Evolutionary conservation across 2,888 invertebrate genomes (phyloP), one percentile per base, ranked within the genome.

Genomic region (Marasmarcha lunaedactyla): DNA sequence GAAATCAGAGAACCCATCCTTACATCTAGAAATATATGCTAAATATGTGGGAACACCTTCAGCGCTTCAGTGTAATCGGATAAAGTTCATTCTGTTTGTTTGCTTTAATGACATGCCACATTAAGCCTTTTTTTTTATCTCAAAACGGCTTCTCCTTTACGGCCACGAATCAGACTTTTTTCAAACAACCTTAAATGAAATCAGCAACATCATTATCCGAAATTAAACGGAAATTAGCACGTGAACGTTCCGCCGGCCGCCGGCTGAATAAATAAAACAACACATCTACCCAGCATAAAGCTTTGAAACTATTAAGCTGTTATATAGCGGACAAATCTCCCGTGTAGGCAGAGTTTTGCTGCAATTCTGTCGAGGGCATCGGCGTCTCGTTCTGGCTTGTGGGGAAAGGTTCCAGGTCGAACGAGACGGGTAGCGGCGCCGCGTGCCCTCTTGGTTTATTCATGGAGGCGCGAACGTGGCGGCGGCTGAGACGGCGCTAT

Each of bases 201-300:
- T 20, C 3, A 20, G 20, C 51, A 51, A 51, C 53, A 46, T 60
- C 60, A 66, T 65, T 64, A 61, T 55, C 54, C 54, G 41, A 62
- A 68, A 70, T 68, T 64, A 71, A 71, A 61, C 52, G 61, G 48
- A 65, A 66, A 66, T 74, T 70, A 74, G 63, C 71, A 72, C 72
- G 61, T 63, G 57, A 52, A 49, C 49, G 55, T 47, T 47, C 51
- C 53, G 53, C 50, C 57, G 50, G 56, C 51, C 53, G 53, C 50
- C 57, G 50, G 56, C 52, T 55, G 58, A 58, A 62, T 65, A 68
- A 71, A 71, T 67, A 69, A 66, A 66, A 63, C 59, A 57, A 57
- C 56, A 54, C 48, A 55, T 55, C 20, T 20, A 20, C 20, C 20
- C 7, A 20, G 49, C 52, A 43, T 49, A 52, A 54, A 59, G 51